These are phyloP conservation scores for Erythrocercus mccallii DNA, from an alignment of 2,113 vertebrate genomes.

Conservation along the genomic window DNA sequence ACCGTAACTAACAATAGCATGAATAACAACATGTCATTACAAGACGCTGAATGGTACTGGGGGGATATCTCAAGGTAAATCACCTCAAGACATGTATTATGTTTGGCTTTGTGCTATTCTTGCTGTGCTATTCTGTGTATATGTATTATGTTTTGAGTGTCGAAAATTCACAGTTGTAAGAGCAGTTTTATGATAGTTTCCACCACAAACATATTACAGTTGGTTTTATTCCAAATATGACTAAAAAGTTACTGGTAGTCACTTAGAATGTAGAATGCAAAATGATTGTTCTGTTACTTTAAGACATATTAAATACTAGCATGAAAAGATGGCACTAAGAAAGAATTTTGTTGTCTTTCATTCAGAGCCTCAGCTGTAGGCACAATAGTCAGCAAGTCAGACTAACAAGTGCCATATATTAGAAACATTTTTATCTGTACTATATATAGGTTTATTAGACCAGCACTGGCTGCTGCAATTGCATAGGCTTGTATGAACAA, in stretches of 20 bases:
- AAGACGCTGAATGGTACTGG: constrained; percentile 99
- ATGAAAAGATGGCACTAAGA: neutral
- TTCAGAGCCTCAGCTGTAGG: neutral
- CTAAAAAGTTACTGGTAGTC: constrained; percentile 37
- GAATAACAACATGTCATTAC: constrained; percentile 98
- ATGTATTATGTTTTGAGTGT: neutral
- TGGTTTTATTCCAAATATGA: constrained; percentile 40
- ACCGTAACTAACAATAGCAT: constrained; percentile 92
- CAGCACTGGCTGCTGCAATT: neutral
- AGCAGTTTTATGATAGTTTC: constrained; percentile 36
- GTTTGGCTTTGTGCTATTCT: neutral
- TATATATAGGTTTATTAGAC: constrained; percentile 24
- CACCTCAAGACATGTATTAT: neutral
- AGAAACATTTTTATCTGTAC: constrained; percentile 27
- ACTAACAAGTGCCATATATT: constrained; percentile 6
- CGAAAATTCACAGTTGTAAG: constrained; percentile 5
- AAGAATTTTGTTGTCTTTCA: neutral
- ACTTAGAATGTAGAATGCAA: neutral
- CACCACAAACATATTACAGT: constrained; percentile 12
- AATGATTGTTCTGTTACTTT: constrained; percentile 16
- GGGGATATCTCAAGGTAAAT: constrained; percentile 96
- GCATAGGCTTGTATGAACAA: constrained; percentile 44
- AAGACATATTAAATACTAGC: neutral
- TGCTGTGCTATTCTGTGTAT: neutral
- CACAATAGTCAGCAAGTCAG: neutral